Percentiles rank a stretch among this genome's conserved stretches.
Conservation (phyloP, 2,888 invertebrate species). For the Cancer borealis region DNA sequence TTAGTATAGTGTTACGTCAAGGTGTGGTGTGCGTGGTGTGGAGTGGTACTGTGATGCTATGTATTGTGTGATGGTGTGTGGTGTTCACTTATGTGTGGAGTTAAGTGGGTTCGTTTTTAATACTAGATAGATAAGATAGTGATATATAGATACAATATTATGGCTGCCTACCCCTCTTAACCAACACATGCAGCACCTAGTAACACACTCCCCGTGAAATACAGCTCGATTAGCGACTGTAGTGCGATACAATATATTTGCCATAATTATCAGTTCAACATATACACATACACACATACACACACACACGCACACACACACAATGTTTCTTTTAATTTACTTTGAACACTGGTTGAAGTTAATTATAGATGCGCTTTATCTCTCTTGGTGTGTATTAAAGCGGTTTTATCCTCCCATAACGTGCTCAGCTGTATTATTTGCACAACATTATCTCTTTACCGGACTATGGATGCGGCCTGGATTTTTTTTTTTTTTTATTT, state of each 20-base stretch:
- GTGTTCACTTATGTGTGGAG: neutral
- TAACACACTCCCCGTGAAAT: neutral
- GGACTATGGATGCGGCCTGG: too few relatives aligned
- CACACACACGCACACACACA: conserved; percentile 11
- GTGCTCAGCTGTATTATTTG: too few relatives aligned
- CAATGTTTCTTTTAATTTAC: neutral
- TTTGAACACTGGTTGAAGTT: too few relatives aligned
- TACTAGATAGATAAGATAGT: too few relatives aligned
- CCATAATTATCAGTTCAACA: neutral
- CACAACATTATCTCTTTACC: too few relatives aligned
- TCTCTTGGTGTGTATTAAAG: too few relatives aligned
- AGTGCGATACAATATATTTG: neutral
- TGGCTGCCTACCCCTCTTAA: too few relatives aligned
- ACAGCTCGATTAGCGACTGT: neutral
- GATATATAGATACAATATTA: too few relatives aligned
- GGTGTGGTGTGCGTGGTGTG: neutral
- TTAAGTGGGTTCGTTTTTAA: neutral
- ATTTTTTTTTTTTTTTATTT: too few relatives aligned
- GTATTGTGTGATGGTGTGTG: neutral
- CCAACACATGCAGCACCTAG: too few relatives aligned
- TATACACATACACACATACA: conserved; percentile 4
- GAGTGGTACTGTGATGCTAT: neutral
- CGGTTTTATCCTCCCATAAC: too few relatives aligned
- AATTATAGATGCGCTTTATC: too few relatives aligned
- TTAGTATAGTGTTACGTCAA: neutral